phyloP scores from a whole-genome alignment of 2,113 vertebrate species.

The Nycticebus coucang region DNA sequence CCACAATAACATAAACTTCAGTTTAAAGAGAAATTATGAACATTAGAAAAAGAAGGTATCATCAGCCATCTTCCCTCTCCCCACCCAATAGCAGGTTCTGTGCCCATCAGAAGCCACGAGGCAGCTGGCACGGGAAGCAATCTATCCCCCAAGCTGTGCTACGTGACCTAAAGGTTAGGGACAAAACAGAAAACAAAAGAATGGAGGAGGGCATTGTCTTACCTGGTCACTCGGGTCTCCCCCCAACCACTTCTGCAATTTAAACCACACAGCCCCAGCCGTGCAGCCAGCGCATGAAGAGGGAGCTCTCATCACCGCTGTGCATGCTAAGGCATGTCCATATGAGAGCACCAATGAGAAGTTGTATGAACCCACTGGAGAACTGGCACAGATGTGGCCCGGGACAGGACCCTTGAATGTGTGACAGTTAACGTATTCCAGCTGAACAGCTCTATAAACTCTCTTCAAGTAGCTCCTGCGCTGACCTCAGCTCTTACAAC shows the following conservation, averaged over 20 bases:
- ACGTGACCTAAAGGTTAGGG: background rate
- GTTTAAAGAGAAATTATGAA: background rate
- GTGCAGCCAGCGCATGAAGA: conserved; percentile 13
- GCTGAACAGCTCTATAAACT: background rate
- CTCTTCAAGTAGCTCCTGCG: too few relatives aligned
- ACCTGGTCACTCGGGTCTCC: conserved; percentile 63
- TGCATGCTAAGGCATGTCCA: conserved; percentile 1
- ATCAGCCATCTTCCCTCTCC: background rate
- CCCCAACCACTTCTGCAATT: background rate
- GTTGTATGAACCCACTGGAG: conserved; percentile 36
- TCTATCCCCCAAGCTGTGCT: background rate
- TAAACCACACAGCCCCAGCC: background rate
- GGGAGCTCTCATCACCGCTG: background rate
- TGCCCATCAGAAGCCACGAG: background rate
- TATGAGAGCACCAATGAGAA: conserved; percentile 33
- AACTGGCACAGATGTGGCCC: conserved; percentile 1
- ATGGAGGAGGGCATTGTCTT: conserved; percentile 38
- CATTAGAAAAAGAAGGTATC: background rate
- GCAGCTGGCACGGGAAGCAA: background rate
- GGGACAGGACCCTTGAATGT: background rate
- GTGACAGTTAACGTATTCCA: background rate
- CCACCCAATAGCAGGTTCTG: background rate
- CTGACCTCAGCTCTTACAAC: background rate
- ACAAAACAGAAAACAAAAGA: conserved; percentile 53
- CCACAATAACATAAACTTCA: background rate